Base-by-base conservation (phyloP, 2,113 vertebrate genomes). In the Callopanchax toddi region DNA sequence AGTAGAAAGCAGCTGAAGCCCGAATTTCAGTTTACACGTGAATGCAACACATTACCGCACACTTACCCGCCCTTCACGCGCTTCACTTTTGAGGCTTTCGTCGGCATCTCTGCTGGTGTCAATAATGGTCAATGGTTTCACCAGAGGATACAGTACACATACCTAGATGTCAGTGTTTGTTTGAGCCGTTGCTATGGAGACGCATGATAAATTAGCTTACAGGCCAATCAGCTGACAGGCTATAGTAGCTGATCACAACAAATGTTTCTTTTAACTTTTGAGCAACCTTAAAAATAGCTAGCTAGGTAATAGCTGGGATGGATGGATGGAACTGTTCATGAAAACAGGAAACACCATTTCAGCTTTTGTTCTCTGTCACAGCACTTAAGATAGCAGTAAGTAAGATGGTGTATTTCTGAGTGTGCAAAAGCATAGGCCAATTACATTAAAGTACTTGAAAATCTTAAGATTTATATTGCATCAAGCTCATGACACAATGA, bases 11-110 rank as follows among this genome's bases (percentile, higher is more conserved):
- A 1, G 11, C 15, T 23, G 12, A 2, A 16, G 20, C 1, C 37
- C 1, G 10, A 25, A 6, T 61, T 39, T 29, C 16, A 18, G 2
- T 49, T 56, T 60, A 6, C 12, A 32, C 22, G 11, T 43, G 1
- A 53, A 22, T 7, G 18, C 32, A 3, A 4, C 25, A 34, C 48
- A 49, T 0, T 37, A 3, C 1, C 3, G 2, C 1, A 16, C 2
- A 64, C 89, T 87, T 49, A 89, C 89, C 81, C 78, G 56, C 66
- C 83, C 60, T 92, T 93, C 5, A 65, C 72, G 55, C 74, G 89
- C 74, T 92, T 92, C 22, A 70, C 62, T 60, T 90, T 93, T 57
- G 78, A 63, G 2, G 68, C 54, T 73, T 91, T 92, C 60, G 83
- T 90, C 12, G 78, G 84, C 93, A 94, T 93, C 22, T 1, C 58